Evolutionary conservation across 1,140 invertebrate genomes (phyloP).

Genomic region (Drosophila rhopaloa): DNA sequence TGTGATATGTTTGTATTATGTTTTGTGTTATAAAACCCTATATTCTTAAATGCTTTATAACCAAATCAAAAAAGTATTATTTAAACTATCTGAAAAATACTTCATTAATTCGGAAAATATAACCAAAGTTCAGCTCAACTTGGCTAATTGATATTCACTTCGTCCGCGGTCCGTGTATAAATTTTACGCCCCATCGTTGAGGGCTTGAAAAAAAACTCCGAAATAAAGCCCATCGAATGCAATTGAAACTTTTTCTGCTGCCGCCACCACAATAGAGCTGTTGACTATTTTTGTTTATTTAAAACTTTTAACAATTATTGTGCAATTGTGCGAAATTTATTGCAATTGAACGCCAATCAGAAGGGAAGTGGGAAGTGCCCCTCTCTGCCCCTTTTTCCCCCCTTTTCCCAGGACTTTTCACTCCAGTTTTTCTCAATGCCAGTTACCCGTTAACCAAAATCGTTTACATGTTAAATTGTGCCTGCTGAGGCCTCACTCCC

Average conservation of each 20-base stretch:
- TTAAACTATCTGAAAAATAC: background rate
- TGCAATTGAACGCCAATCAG: constrained; percentile 83
- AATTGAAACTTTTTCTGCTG: constrained; percentile 60
- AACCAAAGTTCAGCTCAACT: constrained; percentile 49
- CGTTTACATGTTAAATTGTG: constrained; percentile 83
- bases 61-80: background rate
- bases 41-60: background rate
- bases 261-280: constrained; percentile 43
- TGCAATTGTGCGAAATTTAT: constrained; percentile 84
- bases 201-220: constrained; percentile 6
- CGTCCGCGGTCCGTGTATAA: constrained; percentile 13
- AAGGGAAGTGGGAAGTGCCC: constrained; percentile 21
- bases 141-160: constrained; percentile 68
- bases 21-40: too few relatives aligned
- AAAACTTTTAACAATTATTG: constrained; percentile 84
- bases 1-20: too few relatives aligned
- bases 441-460: constrained; percentile 72
- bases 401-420: constrained; percentile 9
- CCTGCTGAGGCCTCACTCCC: constrained; percentile 29
- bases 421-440: constrained; percentile 8
- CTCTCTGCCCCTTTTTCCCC: background rate
- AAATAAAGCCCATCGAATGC: constrained; percentile 37
- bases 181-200: constrained; percentile 4
- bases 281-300: constrained; percentile 75
- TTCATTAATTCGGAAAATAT: constrained; percentile 36